Percentiles rank a stretch among this genome's conserved stretches.
These are phyloP conservation scores for Deroplatys truncata DNA, from an alignment of 2,888 invertebrate species.

Conservation along the genomic window DNA sequence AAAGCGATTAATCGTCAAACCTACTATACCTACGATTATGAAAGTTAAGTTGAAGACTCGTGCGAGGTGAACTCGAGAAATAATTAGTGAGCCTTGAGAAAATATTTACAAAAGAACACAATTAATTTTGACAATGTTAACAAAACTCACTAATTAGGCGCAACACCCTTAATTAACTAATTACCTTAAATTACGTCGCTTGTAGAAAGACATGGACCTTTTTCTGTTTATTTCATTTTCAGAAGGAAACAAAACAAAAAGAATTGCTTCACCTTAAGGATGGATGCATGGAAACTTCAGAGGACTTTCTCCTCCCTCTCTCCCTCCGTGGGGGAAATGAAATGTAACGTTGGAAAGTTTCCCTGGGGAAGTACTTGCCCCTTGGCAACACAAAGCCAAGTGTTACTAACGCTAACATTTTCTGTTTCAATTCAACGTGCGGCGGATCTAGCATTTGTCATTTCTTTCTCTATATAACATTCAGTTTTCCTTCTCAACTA, in stretches of 20 bases:
- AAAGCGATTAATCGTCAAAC: neutral
- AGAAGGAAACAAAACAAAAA: neutral
- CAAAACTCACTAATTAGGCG: slow-evolving; percentile 6
- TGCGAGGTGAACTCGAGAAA: neutral
- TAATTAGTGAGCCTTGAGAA: slow-evolving; percentile 3
- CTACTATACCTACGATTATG: neutral
- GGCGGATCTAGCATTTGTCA: no score
- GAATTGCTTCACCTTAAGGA: neutral
- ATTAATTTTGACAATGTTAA: slow-evolving; percentile 7
- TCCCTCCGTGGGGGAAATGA: neutral
- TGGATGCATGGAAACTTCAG: neutral
- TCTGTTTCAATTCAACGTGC: neutral
- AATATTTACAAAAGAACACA: slow-evolving; percentile 13
- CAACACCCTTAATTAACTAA: slow-evolving; percentile 16
- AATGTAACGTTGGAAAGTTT: neutral
- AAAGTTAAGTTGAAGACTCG: neutral
- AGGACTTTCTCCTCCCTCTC: neutral
- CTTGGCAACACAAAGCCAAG: neutral
- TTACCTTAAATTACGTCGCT: slow-evolving; percentile 5
- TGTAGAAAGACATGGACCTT: neutral
- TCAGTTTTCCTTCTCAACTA: no score
- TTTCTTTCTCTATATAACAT: no score
- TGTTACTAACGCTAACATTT: neutral
- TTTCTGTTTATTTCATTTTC: neutral
- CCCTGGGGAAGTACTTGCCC: neutral